These are phyloP conservation scores for Drosophila bipectinata DNA, from an alignment of 1,140 invertebrate species.

Conservation along the genomic window DNA sequence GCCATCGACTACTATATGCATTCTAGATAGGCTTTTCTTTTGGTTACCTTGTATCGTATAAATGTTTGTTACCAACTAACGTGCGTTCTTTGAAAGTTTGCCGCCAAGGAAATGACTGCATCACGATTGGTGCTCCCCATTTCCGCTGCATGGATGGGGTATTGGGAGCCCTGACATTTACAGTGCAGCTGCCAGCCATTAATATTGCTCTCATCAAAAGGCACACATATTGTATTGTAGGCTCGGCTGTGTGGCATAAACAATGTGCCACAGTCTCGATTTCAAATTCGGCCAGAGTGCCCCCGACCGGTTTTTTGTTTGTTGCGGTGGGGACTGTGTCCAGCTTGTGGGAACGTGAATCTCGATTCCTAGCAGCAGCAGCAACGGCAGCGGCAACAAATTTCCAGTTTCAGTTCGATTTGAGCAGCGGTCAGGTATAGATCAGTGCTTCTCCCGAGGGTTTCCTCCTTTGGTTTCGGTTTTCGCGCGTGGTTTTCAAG, in stretches of 20 bases:
- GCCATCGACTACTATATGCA: constrained; percentile 97
- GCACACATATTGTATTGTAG: constrained; percentile 12
- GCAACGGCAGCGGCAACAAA: constrained; percentile 36
- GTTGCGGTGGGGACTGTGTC: constrained; percentile 27
- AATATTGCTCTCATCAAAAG: constrained; percentile 55
- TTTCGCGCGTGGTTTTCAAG: constrained; percentile 48
- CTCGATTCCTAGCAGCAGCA: constrained; percentile 49
- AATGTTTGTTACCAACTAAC: constrained; percentile 63
- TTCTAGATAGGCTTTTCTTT: constrained; percentile 59
- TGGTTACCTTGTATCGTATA: constrained; percentile 31
- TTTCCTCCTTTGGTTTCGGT: constrained; percentile 60
- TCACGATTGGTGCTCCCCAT: constrained; percentile 24
- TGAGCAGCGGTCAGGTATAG: constrained; percentile 69
- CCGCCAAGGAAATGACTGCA: constrained; percentile 36
- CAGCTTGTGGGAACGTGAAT: constrained; percentile 69
- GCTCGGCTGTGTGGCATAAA: constrained; percentile 48
- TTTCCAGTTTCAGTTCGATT: constrained; percentile 78
- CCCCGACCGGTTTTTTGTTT: constrained; percentile 66
- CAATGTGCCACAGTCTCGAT: constrained; percentile 67
- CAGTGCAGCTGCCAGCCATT: constrained; percentile 64
- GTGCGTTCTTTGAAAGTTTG: constrained; percentile 17
- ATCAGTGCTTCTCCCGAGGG: constrained; percentile 35
- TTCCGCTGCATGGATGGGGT: constrained; percentile 17
- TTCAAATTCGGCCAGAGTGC: constrained; percentile 66
- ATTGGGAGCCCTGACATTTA: constrained; percentile 41